Evolutionary conservation across 2,113 vertebrate species (phyloP).

Genomic region (Protobothrops mucrosquamatus): DNA sequence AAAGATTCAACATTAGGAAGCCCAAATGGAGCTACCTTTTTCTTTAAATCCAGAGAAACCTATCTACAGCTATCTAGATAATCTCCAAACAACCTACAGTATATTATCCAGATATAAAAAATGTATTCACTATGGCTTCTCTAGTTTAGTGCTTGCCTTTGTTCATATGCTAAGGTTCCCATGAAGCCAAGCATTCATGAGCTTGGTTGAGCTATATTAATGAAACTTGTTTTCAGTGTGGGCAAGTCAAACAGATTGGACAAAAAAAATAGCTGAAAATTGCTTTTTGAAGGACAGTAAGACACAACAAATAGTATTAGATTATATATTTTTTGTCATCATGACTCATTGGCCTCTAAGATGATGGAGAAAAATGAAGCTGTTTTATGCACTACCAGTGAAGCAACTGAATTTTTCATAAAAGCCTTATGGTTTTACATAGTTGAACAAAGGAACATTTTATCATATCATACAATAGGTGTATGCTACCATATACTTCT

Average conservation of each 20-base stretch:
- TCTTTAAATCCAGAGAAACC: background rate
- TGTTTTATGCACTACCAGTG: constrained; percentile 4
- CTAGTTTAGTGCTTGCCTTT: background rate
- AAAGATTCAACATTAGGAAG: background rate
- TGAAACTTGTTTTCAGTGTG: constrained; percentile 5
- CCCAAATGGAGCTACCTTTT: background rate
- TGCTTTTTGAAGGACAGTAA: constrained; percentile 12
- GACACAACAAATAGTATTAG: background rate
- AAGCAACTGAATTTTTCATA: constrained; percentile 27
- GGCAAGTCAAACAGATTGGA: background rate
- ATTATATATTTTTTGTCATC: constrained; percentile 12
- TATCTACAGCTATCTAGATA: background rate
- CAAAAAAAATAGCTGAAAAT: constrained; percentile 25
- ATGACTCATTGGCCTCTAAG: constrained; percentile 17
- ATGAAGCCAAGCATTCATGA: background rate
- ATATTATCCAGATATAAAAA: background rate
- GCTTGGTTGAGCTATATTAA: background rate
- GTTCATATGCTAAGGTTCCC: background rate
- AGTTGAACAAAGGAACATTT: constrained; percentile 8
- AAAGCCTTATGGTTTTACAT: background rate
- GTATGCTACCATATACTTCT: background rate
- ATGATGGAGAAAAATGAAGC: background rate
- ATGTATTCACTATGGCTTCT: background rate
- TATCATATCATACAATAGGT: background rate
- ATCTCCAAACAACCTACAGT: background rate